These are phyloP conservation scores for Sebastolobus altivelis DNA, from an alignment of 2,797 vertebrate species.

Conservation along the genomic window DNA sequence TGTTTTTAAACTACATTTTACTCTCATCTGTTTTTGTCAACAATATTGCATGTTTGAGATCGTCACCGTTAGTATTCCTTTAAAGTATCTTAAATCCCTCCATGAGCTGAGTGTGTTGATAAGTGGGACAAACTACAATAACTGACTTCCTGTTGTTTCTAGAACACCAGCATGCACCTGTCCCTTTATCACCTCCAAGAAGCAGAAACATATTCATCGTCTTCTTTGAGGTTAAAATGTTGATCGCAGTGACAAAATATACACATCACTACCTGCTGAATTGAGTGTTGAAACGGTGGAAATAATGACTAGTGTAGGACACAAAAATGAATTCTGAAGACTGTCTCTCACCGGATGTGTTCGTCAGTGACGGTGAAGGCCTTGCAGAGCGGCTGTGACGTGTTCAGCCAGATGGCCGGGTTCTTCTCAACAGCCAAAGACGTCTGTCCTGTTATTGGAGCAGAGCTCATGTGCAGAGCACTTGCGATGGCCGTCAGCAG, in stretches of 20 bases:
- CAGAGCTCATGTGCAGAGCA: constrained; percentile 92
- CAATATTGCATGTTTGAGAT: too few relatives aligned
- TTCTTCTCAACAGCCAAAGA: constrained; percentile 93
- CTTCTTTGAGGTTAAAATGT: neutral
- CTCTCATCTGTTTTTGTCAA: too few relatives aligned
- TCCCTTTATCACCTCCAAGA: neutral
- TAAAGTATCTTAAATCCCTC: neutral
- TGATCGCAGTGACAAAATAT: neutral
- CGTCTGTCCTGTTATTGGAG: constrained; percentile 92
- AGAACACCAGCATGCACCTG: neutral
- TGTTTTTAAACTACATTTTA: too few relatives aligned
- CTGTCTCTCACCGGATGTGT: constrained; percentile 89
- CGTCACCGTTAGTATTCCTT: neutral
- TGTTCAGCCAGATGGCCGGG: constrained; percentile 94
- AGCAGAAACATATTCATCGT: neutral
- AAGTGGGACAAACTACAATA: neutral
- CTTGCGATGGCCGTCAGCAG: constrained; percentile 93
- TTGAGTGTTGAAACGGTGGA: neutral
- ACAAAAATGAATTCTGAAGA: neutral
- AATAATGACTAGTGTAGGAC: neutral
- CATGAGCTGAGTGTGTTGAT: neutral
- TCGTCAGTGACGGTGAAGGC: constrained; percentile 94
- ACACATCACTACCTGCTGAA: neutral
- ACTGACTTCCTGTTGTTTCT: neutral
- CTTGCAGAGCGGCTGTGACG: constrained; percentile 92